Conservation (phyloP, 2,888 invertebrate genomes). For the Mechanitis messenoides region DNA sequence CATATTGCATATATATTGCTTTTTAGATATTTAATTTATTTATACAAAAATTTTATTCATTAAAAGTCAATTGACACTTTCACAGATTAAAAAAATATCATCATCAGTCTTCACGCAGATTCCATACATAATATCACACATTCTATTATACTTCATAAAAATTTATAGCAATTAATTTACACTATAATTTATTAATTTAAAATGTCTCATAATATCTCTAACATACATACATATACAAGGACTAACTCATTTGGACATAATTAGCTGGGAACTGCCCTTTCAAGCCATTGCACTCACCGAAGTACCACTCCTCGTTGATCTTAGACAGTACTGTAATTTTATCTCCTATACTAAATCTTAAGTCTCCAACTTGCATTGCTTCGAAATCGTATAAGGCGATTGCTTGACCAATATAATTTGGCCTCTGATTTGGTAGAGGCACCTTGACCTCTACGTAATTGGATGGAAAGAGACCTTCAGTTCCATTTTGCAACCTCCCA, state of each 20-base stretch:
- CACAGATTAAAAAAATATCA: neutral
- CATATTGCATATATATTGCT: neutral
- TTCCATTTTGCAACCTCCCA: constrained; percentile 80
- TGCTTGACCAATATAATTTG: constrained; percentile 61
- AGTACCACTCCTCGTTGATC: constrained; percentile 87
- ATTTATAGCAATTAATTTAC: constrained; percentile 15
- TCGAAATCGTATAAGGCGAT: constrained; percentile 83
- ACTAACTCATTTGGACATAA: constrained; percentile 79
- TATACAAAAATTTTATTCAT: neutral
- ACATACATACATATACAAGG: constrained; percentile 33
- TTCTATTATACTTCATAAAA: constrained; percentile 8
- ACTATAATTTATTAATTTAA: constrained; percentile 2
- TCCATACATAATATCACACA: constrained; percentile 19
- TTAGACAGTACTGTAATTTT: constrained; percentile 79
- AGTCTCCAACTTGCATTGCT: constrained; percentile 73
- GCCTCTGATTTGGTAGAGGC: constrained; percentile 74
- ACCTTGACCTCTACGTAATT: constrained; percentile 87
- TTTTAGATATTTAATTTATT: neutral
- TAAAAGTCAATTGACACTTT: neutral
- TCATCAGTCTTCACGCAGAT: constrained; percentile 24
- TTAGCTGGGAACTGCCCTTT: constrained; percentile 88
- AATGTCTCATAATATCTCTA: constrained; percentile 3
- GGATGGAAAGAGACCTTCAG: constrained; percentile 88
- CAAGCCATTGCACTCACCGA: constrained; percentile 80
- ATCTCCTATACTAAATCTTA: constrained; percentile 54